Conservation (phyloP, 2,113 vertebrate species). For the Hippocampus abdominalis region DNA sequence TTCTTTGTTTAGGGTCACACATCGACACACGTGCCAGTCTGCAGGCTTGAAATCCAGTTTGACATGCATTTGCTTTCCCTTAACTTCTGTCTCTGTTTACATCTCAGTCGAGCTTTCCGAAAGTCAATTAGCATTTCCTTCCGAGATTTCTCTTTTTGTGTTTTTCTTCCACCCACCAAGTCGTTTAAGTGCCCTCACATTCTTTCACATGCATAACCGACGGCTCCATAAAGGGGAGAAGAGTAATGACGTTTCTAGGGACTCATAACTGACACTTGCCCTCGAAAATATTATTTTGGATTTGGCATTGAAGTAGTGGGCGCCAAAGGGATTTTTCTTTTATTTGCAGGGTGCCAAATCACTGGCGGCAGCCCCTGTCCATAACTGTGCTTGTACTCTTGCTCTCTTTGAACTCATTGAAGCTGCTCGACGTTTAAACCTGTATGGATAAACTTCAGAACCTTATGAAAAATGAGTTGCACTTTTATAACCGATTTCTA, state of each 20-base stretch:
- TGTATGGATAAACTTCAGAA: not conserved
- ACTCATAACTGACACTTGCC: not conserved
- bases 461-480: not conserved
- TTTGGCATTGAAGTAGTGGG: not conserved
- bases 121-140: slow-evolving; percentile 19
- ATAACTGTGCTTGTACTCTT: not conserved
- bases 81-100: slow-evolving; percentile 35
- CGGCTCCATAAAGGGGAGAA: not conserved
- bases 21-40: slow-evolving; percentile 5
- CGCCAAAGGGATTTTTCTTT: not conserved
- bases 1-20: slow-evolving; percentile 51
- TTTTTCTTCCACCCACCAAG: not conserved
- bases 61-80: slow-evolving; percentile 18
- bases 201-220: not conserved
- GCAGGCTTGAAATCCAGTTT: slow-evolving; percentile 17
- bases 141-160: not conserved
- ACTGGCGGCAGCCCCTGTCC: not conserved
- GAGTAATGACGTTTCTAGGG: not conserved
- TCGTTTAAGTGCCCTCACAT: not conserved
- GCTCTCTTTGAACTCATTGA: not conserved
- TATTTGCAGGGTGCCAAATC: not conserved
- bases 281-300: not conserved
- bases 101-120: slow-evolving; percentile 12
- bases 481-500: not conserved
- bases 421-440: not conserved